Percentiles rank a stretch among this genome's conserved stretches.
Evolutionary conservation across 2,888 invertebrate species (phyloP).

Genomic region (Strigamia maritima): DNA sequence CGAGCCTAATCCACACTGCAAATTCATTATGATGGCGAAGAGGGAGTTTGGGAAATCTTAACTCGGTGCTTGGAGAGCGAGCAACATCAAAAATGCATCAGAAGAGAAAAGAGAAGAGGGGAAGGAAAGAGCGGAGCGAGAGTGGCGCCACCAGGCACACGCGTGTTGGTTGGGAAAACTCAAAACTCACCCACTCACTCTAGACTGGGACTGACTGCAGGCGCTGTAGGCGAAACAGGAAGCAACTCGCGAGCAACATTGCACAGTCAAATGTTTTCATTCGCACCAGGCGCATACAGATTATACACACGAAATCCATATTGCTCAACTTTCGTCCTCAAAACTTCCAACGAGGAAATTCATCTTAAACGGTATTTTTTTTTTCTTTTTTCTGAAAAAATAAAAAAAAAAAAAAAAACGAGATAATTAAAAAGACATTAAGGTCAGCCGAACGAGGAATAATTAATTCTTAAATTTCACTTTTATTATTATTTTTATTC

Average conservation of each 20-base stretch:
- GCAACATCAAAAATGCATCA: constrained; percentile 28
- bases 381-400: no score
- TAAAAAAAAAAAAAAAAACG: no score
- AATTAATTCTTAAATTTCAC: neutral
- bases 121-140: neutral
- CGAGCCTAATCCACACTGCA: constrained; percentile 28
- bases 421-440: constrained; percentile 26
- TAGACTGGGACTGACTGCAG: neutral
- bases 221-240: neutral
- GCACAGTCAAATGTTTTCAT: constrained; percentile 25
- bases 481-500: neutral
- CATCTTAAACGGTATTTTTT: no score
- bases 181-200: no score
- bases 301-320: neutral
- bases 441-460: neutral
- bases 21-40: constrained; percentile 23
- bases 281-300: neutral
- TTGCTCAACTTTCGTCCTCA: neutral
- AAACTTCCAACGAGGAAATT: neutral
- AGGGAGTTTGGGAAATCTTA: constrained; percentile 27
- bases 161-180: no score
- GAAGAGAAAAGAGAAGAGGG: neutral
- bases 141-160: neutral
- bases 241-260: neutral
- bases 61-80: constrained; percentile 21